Percentiles rank a stretch among this genome's conserved stretches.
phyloP scores from a whole-genome alignment of 2,113 vertebrate genomes.

The Rhodinocichla rosea region DNA sequence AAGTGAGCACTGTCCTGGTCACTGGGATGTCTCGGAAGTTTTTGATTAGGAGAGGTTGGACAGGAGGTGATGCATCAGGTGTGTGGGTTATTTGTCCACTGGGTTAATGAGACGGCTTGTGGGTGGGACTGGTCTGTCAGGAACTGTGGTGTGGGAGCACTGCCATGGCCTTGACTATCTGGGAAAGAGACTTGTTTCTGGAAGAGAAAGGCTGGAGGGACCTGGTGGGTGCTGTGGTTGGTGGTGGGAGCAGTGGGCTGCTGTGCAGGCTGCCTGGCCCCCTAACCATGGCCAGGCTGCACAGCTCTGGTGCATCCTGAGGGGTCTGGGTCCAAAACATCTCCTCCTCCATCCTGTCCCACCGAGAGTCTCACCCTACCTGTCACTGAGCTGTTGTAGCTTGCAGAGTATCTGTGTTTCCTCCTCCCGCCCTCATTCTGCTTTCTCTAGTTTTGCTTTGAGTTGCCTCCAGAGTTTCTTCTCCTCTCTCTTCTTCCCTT shows the following conservation, averaged over 20 bases:
- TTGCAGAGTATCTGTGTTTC: background rate
- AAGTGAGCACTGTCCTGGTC: background rate
- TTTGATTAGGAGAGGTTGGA: background rate
- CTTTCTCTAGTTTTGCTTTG: slow-evolving; percentile 68
- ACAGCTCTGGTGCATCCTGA: background rate
- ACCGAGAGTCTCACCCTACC: rapidly evolving
- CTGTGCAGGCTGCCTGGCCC: background rate
- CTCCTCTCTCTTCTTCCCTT: background rate
- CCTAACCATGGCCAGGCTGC: background rate
- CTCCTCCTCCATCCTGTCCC: background rate
- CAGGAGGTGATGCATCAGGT: background rate
- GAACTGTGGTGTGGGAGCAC: background rate
- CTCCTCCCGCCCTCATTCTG: background rate
- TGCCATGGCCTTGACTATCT: background rate
- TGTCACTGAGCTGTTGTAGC: background rate
- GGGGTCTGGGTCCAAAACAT: background rate
- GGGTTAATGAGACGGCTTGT: background rate
- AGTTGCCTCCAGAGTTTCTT: background rate
- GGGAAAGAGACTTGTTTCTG: background rate
- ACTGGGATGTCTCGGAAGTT: background rate
- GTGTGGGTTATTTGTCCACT: background rate
- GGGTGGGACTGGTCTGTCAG: background rate
- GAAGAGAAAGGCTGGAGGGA: background rate
- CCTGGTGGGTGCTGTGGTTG: background rate
- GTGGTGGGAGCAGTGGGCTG: background rate